Evolutionary conservation across 2,797 vertebrate genomes (phyloP).

Genomic region (Pristis pectinata): DNA sequence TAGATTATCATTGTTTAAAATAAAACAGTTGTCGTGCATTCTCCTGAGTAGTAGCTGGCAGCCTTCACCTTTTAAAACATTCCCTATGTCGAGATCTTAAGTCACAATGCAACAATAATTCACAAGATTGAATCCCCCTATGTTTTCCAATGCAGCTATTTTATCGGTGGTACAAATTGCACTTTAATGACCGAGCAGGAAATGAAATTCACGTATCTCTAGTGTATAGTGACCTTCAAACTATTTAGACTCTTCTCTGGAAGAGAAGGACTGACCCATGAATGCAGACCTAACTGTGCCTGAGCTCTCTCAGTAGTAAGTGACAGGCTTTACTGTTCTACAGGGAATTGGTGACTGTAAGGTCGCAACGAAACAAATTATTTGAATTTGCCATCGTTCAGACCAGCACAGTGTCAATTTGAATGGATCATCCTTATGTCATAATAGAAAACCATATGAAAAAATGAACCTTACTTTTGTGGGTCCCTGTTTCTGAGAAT

Average conservation of each 20-base stretch:
- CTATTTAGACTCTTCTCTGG: constrained; percentile 11
- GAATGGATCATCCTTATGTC: neutral
- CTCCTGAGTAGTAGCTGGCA: neutral
- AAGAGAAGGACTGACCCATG: constrained; percentile 21
- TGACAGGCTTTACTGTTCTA: constrained; percentile 24
- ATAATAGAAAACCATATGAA: neutral
- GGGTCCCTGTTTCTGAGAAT: neutral
- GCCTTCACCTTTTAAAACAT: neutral
- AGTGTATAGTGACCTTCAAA: constrained; percentile 28
- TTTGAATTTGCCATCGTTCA: constrained; percentile 1
- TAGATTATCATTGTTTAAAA: constrained; percentile 7
- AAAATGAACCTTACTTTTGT: neutral
- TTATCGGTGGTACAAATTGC: constrained; percentile 24
- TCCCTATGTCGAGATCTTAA: constrained; percentile 15
- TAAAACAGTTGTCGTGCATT: neutral
- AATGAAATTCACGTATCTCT: constrained; percentile 33
- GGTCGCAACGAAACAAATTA: constrained; percentile 7
- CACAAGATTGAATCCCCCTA: neutral
- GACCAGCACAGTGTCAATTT: neutral
- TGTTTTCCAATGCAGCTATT: constrained; percentile 36
- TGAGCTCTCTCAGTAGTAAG: neutral
- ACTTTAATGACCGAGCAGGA: constrained; percentile 22
- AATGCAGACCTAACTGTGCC: neutral
- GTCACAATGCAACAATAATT: constrained; percentile 27
- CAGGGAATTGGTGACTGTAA: neutral